Conservation (phyloP, 2,113 vertebrate species). For the Ictidomys tridecemlineatus region DNA sequence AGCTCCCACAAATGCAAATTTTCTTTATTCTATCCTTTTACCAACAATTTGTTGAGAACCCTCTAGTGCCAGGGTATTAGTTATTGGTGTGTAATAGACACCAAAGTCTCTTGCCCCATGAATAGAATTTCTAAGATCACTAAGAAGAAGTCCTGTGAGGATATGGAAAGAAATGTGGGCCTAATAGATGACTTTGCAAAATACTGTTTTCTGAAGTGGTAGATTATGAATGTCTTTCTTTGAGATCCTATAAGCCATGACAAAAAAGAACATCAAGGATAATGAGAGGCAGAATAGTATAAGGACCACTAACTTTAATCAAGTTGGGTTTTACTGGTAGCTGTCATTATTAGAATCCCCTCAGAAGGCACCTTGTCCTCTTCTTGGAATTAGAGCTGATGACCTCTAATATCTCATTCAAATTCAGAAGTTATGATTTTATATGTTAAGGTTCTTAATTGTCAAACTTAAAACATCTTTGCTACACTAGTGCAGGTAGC, state of each 20-base stretch:
- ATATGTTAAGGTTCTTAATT: not conserved
- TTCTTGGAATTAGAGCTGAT: not conserved
- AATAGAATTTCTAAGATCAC: not conserved
- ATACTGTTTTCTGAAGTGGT: not conserved
- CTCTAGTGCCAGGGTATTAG: not conserved
- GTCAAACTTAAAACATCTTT: not conserved
- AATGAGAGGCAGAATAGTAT: not conserved
- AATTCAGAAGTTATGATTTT: not conserved
- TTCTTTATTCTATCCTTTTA: not conserved
- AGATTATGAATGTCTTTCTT: not conserved
- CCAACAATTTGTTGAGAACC: not conserved
- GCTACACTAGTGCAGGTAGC: not conserved
- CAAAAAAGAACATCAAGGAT: not conserved
- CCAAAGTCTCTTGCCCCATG: not conserved
- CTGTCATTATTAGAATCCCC: not conserved
- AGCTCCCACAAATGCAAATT: not conserved
- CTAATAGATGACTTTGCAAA: not conserved
- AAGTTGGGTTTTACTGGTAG: not conserved
- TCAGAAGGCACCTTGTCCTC: not conserved
- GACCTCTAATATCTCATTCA: not conserved
- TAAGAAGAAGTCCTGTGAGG: not conserved
- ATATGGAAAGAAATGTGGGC: not conserved
- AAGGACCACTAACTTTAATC: not conserved
- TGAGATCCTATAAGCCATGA: not conserved
- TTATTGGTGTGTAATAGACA: not conserved